A percentile compares a stretch with the other conserved stretches of the same genome.
phyloP scores from a whole-genome alignment of 2,113 vertebrate species.

The Nipponia nippon region DNA sequence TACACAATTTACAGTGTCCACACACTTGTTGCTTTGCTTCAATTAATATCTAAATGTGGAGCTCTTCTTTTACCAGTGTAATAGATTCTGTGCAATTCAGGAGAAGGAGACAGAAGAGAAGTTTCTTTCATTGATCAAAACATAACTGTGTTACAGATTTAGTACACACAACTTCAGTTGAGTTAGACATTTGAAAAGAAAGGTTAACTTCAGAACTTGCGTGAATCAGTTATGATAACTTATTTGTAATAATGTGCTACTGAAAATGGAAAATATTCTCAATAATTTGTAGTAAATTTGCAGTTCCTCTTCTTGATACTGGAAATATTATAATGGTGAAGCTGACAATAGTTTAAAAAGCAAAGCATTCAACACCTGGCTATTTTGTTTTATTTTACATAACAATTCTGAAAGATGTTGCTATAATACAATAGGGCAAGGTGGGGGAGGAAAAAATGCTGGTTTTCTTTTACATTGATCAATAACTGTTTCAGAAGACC shows the following conservation, averaged over 20 bases:
- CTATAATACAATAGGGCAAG: neutral
- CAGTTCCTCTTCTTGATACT: neutral
- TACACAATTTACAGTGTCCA: neutral
- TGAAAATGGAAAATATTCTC: neutral
- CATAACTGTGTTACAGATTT: neutral
- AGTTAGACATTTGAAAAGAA: neutral
- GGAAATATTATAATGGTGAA: neutral
- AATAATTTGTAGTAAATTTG: neutral
- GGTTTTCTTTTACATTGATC: neutral
- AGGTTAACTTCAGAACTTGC: neutral
- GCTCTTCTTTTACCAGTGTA: neutral
- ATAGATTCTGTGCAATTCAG: neutral
- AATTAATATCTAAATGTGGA: neutral
- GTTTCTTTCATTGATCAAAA: neutral
- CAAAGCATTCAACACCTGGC: neutral
- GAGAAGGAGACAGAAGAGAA: neutral
- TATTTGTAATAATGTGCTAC: neutral
- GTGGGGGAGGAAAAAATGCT: accelerated
- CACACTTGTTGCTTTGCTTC: neutral
- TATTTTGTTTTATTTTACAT: neutral
- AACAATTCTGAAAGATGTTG: neutral
- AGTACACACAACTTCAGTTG: neutral
- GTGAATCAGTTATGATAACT: neutral
- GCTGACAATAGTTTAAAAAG: neutral
- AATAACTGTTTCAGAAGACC: neutral